These are phyloP conservation scores for Umimayanthus kanabou DNA, from an alignment of 92 coral and sea anemone species.

Conservation along the genomic window DNA sequence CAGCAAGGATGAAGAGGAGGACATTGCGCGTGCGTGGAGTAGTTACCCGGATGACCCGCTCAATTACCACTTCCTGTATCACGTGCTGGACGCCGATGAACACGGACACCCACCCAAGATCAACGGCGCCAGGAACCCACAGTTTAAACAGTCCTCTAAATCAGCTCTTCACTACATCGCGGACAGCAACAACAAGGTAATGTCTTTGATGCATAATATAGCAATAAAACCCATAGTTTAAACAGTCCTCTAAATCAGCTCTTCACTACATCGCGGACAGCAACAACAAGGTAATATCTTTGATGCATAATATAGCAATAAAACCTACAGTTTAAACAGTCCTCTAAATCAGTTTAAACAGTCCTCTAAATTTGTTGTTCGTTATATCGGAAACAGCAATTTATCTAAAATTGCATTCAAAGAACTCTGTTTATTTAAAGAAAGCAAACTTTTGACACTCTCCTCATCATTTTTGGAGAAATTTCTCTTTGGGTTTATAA, in stretches of 20 bases:
- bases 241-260: slow-evolving; percentile 60
- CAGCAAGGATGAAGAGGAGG: slow-evolving; percentile 50
- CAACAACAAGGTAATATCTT: slow-evolving; percentile 61
- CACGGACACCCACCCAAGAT: slow-evolving; percentile 76
- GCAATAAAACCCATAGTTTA: too few relatives aligned
- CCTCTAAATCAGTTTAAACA: too few relatives aligned
- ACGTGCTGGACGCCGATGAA: slow-evolving; percentile 87
- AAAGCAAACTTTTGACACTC: too few relatives aligned
- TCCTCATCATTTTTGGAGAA: background rate
- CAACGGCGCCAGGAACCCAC: slow-evolving; percentile 50
- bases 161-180: slow-evolving; percentile 87
- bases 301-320: too few relatives aligned
- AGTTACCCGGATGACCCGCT: slow-evolving; percentile 96
- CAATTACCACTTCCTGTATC: slow-evolving; percentile 88
- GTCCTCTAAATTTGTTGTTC: too few relatives aligned
- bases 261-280: slow-evolving; percentile 84
- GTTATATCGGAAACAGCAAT: too few relatives aligned
- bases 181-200: slow-evolving; percentile 83
- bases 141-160: slow-evolving; percentile 67
- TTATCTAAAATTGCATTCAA: too few relatives aligned
- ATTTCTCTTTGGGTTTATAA: background rate
- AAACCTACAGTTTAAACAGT: too few relatives aligned
- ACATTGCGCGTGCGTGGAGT: slow-evolving; percentile 87
- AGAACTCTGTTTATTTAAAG: too few relatives aligned
- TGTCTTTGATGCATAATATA: too few relatives aligned